A percentile compares a stretch with the other conserved stretches of the same genome.
phyloP scores from a whole-genome alignment of 2,888 invertebrate genomes.

The Criorhina ranunculi region DNA sequence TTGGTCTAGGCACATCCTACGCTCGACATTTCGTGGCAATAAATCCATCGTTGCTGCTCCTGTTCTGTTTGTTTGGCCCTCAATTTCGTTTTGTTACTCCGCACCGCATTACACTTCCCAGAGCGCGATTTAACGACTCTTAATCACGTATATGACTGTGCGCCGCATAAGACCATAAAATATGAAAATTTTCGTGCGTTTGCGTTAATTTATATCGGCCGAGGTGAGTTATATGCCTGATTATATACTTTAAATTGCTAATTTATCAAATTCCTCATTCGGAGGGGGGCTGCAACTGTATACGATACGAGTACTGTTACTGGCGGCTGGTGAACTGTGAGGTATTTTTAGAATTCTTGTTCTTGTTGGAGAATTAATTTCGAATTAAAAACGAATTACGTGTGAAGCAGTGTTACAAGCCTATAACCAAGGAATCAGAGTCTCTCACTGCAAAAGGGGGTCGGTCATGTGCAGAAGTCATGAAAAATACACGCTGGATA shows the following conservation, averaged over 20 bases:
- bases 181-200: conserved; percentile 60
- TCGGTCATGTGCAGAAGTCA: conserved; percentile 32
- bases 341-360: conserved; percentile 23
- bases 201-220: conserved; percentile 64
- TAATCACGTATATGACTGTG: conserved; percentile 70
- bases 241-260: conserved; percentile 67
- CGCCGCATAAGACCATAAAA: conserved; percentile 34
- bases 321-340: neutral
- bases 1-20: conserved; percentile 42
- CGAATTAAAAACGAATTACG: conserved; percentile 53
- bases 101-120: conserved; percentile 28
- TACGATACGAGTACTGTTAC: too few relatives aligned
- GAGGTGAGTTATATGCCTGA: conserved; percentile 67
- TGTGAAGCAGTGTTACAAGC: conserved; percentile 35
- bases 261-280: conserved; percentile 66
- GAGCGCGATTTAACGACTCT: conserved; percentile 56
- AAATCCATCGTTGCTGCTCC: conserved; percentile 58
- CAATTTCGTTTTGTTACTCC: conserved; percentile 1
- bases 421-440: conserved; percentile 12
- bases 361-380: conserved; percentile 6
- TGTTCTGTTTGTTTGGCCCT: conserved; percentile 62
- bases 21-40: conserved; percentile 61
- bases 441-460: conserved; percentile 5
- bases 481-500: neutral
- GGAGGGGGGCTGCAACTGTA: neutral